phyloP scores from a whole-genome alignment of 2,888 invertebrate genomes.

The Dryobota labecula region DNA sequence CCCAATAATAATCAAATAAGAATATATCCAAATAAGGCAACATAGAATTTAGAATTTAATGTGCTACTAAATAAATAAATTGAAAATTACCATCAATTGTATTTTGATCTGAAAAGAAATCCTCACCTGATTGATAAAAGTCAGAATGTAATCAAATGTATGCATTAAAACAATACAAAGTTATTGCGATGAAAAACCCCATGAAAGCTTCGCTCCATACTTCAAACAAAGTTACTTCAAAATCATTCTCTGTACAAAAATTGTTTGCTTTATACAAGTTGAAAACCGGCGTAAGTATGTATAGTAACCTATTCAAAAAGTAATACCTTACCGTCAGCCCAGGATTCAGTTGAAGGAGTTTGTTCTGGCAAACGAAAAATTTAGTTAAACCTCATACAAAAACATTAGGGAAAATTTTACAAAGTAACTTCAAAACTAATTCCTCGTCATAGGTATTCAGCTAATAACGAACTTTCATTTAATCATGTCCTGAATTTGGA shows the following conservation, averaged over 20 bases:
- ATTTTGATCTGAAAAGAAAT: conserved; percentile 12
- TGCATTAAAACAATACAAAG: not conserved
- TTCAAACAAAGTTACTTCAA: not conserved
- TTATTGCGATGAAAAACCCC: not conserved
- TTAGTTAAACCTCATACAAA: not conserved
- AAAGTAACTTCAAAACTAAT: not conserved
- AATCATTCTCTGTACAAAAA: not conserved
- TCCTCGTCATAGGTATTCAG: not conserved
- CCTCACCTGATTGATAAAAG: not conserved
- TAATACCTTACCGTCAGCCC: conserved; percentile 7
- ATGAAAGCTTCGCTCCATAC: not conserved
- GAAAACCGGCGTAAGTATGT: not conserved
- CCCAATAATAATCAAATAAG: not conserved
- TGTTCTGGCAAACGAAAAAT: conserved; percentile 9
- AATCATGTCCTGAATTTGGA: not conserved
- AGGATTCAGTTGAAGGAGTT: conserved; percentile 12
- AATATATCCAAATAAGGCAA: not conserved
- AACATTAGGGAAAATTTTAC: not conserved
- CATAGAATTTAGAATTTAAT: not conserved
- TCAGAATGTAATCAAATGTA: not conserved
- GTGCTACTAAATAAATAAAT: not conserved
- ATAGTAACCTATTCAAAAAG: not conserved
- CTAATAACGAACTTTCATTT: not conserved
- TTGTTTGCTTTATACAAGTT: not conserved
- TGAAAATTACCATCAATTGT: conserved; percentile 12